Evolutionary conservation across 2,888 invertebrate genomes (phyloP).

Genomic region (Tortricodes alternella): DNA sequence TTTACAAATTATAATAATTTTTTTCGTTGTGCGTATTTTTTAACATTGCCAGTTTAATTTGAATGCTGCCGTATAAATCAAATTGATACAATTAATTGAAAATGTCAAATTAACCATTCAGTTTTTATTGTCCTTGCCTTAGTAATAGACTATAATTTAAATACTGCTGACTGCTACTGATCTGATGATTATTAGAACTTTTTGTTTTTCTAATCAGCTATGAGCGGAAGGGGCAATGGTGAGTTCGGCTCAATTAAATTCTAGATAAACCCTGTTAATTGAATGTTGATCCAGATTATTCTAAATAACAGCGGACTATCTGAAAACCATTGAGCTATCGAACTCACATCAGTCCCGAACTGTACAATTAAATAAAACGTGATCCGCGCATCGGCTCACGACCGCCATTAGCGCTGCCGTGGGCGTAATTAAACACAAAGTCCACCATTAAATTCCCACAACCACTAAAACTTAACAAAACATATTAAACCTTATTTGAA

Average conservation of each 20-base stretch:
- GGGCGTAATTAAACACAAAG: constrained; percentile 81
- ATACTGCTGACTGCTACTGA: too few species aligned
- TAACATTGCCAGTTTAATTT: too few species aligned
- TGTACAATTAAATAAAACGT: constrained; percentile 68
- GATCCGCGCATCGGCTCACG: constrained; percentile 63
- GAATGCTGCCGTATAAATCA: not conserved
- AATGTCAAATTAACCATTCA: too few species aligned
- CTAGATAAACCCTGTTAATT: not conserved
- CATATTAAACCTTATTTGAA: constrained; percentile 6
- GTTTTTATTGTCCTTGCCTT: too few species aligned
- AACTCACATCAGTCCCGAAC: constrained; percentile 47
- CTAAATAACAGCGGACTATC: not conserved
- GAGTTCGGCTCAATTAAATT: too few species aligned
- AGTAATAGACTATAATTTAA: too few species aligned
- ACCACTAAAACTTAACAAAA: not conserved
- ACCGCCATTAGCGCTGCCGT: constrained; percentile 71
- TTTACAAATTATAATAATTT: not conserved
- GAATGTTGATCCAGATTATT: not conserved
- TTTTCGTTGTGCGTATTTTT: not conserved
- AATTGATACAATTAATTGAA: too few species aligned
- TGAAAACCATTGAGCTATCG: constrained; percentile 32
- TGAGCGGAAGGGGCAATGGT: too few species aligned
- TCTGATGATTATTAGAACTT: too few species aligned
- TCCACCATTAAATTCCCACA: constrained; percentile 51
- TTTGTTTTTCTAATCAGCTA: too few species aligned